Percentiles rank a stretch among this genome's conserved stretches.
Evolutionary conservation across 2,113 vertebrate genomes (phyloP).

Genomic region (Bubo scandiacus): DNA sequence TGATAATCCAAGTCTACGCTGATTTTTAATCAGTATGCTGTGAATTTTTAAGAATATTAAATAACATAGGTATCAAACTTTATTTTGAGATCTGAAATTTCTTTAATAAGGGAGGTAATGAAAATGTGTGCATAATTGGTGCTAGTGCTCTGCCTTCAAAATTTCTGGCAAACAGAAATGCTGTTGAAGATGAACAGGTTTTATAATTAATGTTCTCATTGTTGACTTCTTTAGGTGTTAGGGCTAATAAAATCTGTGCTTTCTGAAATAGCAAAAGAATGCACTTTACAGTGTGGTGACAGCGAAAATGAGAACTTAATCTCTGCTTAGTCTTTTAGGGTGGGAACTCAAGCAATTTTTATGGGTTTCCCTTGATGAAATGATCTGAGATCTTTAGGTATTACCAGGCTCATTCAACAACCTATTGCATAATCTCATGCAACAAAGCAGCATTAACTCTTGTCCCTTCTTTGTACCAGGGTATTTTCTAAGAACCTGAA

Average conservation of each 20-base stretch:
- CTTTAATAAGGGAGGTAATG: not conserved
- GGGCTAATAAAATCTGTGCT: not conserved
- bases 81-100: not conserved
- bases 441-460: not conserved
- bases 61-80: not conserved
- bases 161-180: not conserved
- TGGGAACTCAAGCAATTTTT: not conserved
- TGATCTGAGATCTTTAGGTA: not conserved
- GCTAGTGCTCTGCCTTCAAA: not conserved
- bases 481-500: not conserved
- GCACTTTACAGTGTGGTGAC: not conserved
- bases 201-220: not conserved
- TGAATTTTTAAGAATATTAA: not conserved
- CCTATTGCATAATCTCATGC: not conserved
- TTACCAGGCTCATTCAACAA: not conserved
- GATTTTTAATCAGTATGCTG: not conserved
- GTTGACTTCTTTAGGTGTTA: not conserved
- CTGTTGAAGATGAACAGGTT: not conserved
- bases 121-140: not conserved
- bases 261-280: not conserved
- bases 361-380: not conserved
- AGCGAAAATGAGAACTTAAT: not conserved
- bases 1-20: not conserved
- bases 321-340: not conserved
- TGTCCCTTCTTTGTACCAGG: not conserved